Base-by-base conservation (phyloP, 2,113 vertebrate species). In the Tiliqua scincoides region DNA sequence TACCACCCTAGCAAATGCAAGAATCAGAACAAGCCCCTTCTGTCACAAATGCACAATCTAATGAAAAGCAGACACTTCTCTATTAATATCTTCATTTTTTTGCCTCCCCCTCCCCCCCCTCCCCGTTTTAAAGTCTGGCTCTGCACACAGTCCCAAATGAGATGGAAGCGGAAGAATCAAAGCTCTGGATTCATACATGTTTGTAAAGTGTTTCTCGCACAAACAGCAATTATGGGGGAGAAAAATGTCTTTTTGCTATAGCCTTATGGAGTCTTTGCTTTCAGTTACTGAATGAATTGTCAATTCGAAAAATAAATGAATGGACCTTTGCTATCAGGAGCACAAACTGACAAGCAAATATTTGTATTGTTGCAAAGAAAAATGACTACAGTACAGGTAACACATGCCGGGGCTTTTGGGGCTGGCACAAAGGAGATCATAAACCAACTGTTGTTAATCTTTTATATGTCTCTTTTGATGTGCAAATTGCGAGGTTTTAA, bases 221-320 rank as follows among this genome's bases (percentile, higher is more conserved):
- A 91, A 92, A 63, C 57, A 80, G 59, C 77, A 80, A 86, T 80
- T 86, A 79, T 37, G 63, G 85, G 17, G n/a, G 54, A 6, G 43
- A 48, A 23, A 11, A 18, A 52, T 12, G 20, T 27, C 67, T 63
- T 57, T 80, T 70, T 70, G 73, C 62, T 90, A 12, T 35, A 90
- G 72, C 84, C 88, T 89, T 87, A 84, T 91, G 89, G 72, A 91
- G 35, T 90, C n/a, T 73, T 89, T 82, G 88, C 89, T 87, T 91
- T 89, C 80, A 85, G 89, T 89, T 85, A 85, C 75, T 89, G 63
- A 84, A 92, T 86, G 89, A 92, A 92, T 84, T 91, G 88, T 90
- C 90, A 90, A 70, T 59, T 85, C 87, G 89, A 91, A 93, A 94
- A 86, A 80, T 73, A 68, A 86, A 95, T 90, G 92, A 91, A 93